Evolutionary conservation across 1,140 invertebrate species (phyloP).

Genomic region (Heterodera carotae): DNA sequence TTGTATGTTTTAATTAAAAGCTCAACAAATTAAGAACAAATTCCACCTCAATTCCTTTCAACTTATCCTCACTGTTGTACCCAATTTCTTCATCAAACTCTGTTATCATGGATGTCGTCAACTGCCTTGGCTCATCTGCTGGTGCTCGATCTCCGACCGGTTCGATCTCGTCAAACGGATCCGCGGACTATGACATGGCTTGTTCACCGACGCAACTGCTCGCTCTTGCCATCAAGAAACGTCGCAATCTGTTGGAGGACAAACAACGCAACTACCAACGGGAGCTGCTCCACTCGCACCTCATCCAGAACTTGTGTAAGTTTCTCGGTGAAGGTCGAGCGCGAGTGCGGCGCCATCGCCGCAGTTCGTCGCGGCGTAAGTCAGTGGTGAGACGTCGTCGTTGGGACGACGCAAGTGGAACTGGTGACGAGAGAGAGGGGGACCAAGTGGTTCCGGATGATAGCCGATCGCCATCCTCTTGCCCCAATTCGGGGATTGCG

Average conservation of each 20-base stretch:
- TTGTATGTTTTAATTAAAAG: too few relatives aligned
- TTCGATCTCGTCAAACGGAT: neutral
- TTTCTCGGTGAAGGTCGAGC: slow-evolving; percentile 37
- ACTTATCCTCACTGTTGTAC: too few relatives aligned
- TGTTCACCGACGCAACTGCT: slow-evolving; percentile 32
- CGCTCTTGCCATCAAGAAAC: slow-evolving; percentile 33
- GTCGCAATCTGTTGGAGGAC: slow-evolving; percentile 23
- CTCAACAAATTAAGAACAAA: too few relatives aligned
- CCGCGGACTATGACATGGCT: neutral
- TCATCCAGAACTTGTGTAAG: slow-evolving; percentile 36
- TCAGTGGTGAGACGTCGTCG: neutral
- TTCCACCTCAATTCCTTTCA: too few relatives aligned
- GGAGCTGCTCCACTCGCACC: slow-evolving; percentile 14
- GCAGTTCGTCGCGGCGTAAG: slow-evolving; percentile 3
- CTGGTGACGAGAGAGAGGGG: slow-evolving; percentile 2
- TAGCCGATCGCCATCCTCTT: slow-evolving; percentile 11
- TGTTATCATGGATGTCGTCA: neutral
- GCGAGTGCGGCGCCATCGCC: slow-evolving; percentile 17
- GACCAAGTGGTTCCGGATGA: slow-evolving; percentile 14
- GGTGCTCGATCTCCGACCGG: neutral
- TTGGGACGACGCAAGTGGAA: neutral
- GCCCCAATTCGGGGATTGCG: neutral
- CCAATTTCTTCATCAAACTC: too few relatives aligned
- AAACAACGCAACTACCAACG: slow-evolving; percentile 34
- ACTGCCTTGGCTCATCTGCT: neutral